Evolutionary conservation across 2,113 vertebrate genomes (phyloP), one percentile per base, ranked within the genome.

Genomic region (Vanacampus margaritifer): DNA sequence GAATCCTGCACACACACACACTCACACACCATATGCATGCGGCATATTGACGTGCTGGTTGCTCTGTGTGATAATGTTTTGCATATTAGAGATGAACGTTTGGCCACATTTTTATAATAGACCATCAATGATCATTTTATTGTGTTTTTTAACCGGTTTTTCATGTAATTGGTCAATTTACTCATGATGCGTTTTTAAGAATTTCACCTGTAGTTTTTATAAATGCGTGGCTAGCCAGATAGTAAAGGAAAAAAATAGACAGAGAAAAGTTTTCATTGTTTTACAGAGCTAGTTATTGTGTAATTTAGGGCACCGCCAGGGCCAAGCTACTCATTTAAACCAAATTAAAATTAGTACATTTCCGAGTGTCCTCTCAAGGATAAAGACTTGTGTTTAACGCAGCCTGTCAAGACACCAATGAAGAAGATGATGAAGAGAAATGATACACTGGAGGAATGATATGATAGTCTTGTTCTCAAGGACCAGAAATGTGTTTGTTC

Each of bases 321-420:
- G 63, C 73, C 85, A 87, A 81, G 78, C 79, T 85, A 69, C 84
- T 90, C 68, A 72, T 81, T 87, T 80, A 89, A 89, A 88, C 77
- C 71, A 73, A 87, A 87, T 91, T 88, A 88, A 86, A 90, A 89
- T 85, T 81, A 79, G 77, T 84, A 80, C 87, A 82, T 86, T 78
- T 73, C 60, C 78, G 68, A 74, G 72, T 83, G 83, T 83, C 79
- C 76, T 69, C 79, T 75, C 82, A 84, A 82, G 79, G 75, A 73
- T 75, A 78, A 76, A 86, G 76, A 88, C 86, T 86, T 81, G 89
- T 87, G 88, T 88, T 84, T 75, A 75, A 75, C 76, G 75, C 82
- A 86, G 85, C 80, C 43, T 76, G 74, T 71, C 70, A 84, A 88
- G 82, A 84, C 77, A 75, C 86, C 68, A 76, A 71, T 80, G 84